Evolutionary conservation across 2,888 invertebrate species (phyloP), one percentile per base, ranked within the genome.

Genomic region (Acrobasis repandana): DNA sequence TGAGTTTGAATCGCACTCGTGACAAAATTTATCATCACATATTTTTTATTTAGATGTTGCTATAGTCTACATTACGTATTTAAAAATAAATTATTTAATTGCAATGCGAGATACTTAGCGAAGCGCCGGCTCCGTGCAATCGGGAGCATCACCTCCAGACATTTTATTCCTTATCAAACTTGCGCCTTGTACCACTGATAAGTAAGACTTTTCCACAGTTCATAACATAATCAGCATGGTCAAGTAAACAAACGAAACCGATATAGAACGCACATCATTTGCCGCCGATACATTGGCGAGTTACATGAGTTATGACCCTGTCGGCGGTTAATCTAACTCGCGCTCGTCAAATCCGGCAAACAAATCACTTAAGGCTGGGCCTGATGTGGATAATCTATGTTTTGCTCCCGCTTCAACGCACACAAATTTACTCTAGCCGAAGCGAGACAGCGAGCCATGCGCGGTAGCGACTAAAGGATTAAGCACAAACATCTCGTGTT

Each of bases 141-240:
- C 75, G 75, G 79, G 78, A 81, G 79, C 80, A 81, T 88, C 88
- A 86, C 85, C 86, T 88, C 82, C 78, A 73, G 81, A 82, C 82
- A 78, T 68, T 71, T 67, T 71, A 76, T 87, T 88, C 86, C 87
- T 90, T 90, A 90, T 90, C 90, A 71, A 66, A 70, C 72, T 74
- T 75, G 73, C 73, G 82, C 74, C 79, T 85, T 77, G 72, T 74
- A 72, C 74, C 71, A 68, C 76, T 75, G 88, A 90, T 90, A 88
- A 80, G 72, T 71, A 75, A 74, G 70, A 79, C 73, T 77, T 82
- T 80, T 79, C 75, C 74, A 77, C 72, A 65, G 69, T 72, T 71
- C 65, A 74, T 69, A 71, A 72, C 61, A 68, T 65, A 74, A 75
- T 79, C 76, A 76, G 73, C 65, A 69, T 69, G 68, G 67, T 68